Percentiles rank a stretch among this genome's conserved stretches.
phyloP scores from a whole-genome alignment of 2,113 vertebrate genomes.

The Astur gentilis region DNA sequence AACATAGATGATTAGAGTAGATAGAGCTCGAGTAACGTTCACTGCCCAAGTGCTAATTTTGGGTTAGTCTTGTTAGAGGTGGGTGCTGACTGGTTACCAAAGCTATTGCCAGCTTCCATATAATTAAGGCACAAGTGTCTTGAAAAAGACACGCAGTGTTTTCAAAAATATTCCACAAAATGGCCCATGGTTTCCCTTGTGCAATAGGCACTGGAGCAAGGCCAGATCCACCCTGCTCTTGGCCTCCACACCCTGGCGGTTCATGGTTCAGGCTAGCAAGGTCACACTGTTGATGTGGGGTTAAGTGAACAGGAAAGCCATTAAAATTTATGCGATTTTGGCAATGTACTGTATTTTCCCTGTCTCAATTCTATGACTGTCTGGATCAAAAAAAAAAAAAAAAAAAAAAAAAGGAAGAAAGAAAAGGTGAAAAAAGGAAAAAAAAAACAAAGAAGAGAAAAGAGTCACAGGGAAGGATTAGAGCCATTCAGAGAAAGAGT shows the following conservation, averaged over 20 bases:
- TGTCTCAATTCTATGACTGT: not conserved
- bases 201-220: not conserved
- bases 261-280: slow-evolving; percentile 42
- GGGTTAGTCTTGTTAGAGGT: not conserved
- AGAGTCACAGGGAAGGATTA: not conserved
- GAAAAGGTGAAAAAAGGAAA: not conserved
- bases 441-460: not conserved
- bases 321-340: slow-evolving; percentile 65
- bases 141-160: not conserved
- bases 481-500: not conserved
- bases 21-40: not conserved
- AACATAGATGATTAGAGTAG: not conserved
- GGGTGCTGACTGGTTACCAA: not conserved
- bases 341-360: slow-evolving; percentile 47
- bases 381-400: not conserved
- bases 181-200: slow-evolving; percentile 3
- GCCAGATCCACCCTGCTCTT: slow-evolving; percentile 55
- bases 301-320: slow-evolving; percentile 70
- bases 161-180: slow-evolving; percentile 23
- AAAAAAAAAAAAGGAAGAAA: not conserved
- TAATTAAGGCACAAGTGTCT: not conserved
- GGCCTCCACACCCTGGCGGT: slow-evolving; percentile 56
- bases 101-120: not conserved
- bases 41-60: not conserved
- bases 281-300: slow-evolving; percentile 41